phyloP scores from a whole-genome alignment of 2,113 vertebrate species.

The Corvus hawaiiensis region DNA sequence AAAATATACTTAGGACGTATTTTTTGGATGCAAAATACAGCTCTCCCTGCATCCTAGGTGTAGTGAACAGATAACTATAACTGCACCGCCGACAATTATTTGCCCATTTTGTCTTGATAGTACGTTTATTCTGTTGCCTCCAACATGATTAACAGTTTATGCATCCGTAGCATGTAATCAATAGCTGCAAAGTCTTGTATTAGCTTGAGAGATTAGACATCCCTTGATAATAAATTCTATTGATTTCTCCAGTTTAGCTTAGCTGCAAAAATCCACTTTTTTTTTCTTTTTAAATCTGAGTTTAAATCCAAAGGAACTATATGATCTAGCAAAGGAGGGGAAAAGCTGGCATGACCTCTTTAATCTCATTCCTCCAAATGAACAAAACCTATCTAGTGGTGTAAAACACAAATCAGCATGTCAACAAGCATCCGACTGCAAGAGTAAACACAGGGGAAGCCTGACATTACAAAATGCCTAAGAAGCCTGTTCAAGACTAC shows the following conservation, averaged over 20 bases:
- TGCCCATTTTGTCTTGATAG: conserved; percentile 60
- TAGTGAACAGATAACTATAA: conserved; percentile 50
- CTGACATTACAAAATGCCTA: conserved; percentile 40
- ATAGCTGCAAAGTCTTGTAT: conserved; percentile 76
- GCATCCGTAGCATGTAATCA: conserved; percentile 78
- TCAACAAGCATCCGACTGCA: conserved; percentile 49
- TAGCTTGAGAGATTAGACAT: conserved; percentile 79
- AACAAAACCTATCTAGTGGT: conserved; percentile 41
- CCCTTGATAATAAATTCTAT: conserved; percentile 83
- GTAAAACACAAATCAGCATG: conserved; percentile 62
- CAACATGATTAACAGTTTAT: conserved; percentile 75
- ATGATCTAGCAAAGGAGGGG: conserved; percentile 27
- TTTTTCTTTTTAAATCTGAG: background rate
- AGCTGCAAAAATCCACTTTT: conserved; percentile 70
- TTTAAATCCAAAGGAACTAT: conserved; percentile 83
- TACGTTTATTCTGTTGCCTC: conserved; percentile 67
- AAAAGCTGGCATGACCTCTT: conserved; percentile 62
- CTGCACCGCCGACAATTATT: conserved; percentile 58
- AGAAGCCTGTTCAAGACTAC: background rate
- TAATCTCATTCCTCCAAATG: conserved; percentile 50
- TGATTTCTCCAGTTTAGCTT: conserved; percentile 72
- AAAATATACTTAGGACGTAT: background rate
- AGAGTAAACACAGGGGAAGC: conserved; percentile 38
- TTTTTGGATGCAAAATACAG: conserved; percentile 40
- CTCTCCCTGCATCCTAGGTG: background rate